These are phyloP conservation scores for Scaptodrosophila latifasciaeformis DNA, from an alignment of 2,888 invertebrate genomes.

Conservation along the genomic window DNA sequence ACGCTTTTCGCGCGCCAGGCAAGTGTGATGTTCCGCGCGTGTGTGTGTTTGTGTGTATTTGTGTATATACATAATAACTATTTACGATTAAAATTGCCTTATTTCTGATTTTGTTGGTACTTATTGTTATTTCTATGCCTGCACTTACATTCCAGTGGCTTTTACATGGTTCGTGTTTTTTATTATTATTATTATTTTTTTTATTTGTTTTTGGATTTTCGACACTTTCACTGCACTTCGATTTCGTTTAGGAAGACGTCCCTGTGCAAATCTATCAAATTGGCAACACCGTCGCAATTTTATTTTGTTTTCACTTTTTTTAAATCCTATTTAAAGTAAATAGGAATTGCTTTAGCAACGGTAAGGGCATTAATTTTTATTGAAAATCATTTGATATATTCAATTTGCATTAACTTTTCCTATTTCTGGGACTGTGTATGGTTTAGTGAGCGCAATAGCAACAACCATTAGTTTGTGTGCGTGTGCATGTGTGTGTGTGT, in stretches of 20 bases:
- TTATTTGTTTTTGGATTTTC: background rate
- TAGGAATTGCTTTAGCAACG: too few relatives aligned
- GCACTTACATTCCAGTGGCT: slow-evolving; percentile 29
- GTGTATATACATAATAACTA: too few relatives aligned
- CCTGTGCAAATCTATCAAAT: background rate
- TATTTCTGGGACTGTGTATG: too few relatives aligned
- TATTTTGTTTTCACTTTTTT: slow-evolving; percentile 23
- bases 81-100: background rate
- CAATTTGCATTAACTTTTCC: slow-evolving; percentile 34
- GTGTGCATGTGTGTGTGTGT: slow-evolving; percentile 35
- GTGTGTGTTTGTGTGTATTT: too few relatives aligned
- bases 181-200: too few relatives aligned
- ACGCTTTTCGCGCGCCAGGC: too few relatives aligned
- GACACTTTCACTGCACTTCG: slow-evolving; percentile 14
- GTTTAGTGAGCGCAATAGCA: background rate
- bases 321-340: too few relatives aligned
- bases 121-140: slow-evolving; percentile 8
- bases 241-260: background rate
- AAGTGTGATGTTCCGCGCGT: too few relatives aligned
- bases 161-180: too few relatives aligned
- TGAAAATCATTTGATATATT: background rate
- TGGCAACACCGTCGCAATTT: slow-evolving; percentile 2
- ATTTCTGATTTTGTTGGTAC: background rate
- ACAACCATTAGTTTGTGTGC: slow-evolving; percentile 1
- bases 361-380: too few relatives aligned